Evolutionary conservation across 2,888 invertebrate genomes (phyloP).

Genomic region (Junonia oenone): DNA sequence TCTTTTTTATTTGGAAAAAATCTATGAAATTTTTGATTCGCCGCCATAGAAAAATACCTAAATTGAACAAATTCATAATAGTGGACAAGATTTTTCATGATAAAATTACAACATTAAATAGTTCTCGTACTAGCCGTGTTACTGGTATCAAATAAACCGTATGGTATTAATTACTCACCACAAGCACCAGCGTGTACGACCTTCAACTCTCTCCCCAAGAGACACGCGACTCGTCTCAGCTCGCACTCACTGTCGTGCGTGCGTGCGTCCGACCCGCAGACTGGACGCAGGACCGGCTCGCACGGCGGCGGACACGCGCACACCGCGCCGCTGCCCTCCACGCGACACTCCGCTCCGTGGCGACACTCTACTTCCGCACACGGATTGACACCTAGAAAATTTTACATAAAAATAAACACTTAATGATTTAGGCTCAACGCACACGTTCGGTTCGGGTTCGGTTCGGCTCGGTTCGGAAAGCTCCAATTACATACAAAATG

Average conservation of each 20-base stretch:
- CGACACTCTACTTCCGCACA: constrained; percentile 89
- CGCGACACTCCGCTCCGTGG: constrained; percentile 89
- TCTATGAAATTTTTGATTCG: too few species aligned
- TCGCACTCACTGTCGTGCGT: constrained; percentile 93
- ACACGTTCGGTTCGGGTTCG: too few species aligned
- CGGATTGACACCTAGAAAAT: constrained; percentile 87
- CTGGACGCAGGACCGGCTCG: constrained; percentile 88
- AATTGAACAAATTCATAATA: too few species aligned
- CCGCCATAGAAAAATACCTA: too few species aligned
- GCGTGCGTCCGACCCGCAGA: constrained; percentile 91
- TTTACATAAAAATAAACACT: too few species aligned
- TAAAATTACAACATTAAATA: too few species aligned
- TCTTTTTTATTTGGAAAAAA: too few species aligned
- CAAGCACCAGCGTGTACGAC: constrained; percentile 71
- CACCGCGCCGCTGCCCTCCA: constrained; percentile 85
- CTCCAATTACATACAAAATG: too few species aligned
- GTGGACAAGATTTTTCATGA: too few species aligned
- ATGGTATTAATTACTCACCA: constrained; percentile 51
- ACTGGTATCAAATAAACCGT: background rate
- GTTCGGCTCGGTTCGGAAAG: too few species aligned
- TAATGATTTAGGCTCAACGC: too few species aligned
- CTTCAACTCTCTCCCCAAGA: constrained; percentile 67
- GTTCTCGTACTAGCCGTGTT: background rate
- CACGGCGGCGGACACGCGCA: constrained; percentile 92
- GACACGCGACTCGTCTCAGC: constrained; percentile 85